Base-by-base conservation (phyloP, 2,888 invertebrate species). In the Axea sp. region DNA sequence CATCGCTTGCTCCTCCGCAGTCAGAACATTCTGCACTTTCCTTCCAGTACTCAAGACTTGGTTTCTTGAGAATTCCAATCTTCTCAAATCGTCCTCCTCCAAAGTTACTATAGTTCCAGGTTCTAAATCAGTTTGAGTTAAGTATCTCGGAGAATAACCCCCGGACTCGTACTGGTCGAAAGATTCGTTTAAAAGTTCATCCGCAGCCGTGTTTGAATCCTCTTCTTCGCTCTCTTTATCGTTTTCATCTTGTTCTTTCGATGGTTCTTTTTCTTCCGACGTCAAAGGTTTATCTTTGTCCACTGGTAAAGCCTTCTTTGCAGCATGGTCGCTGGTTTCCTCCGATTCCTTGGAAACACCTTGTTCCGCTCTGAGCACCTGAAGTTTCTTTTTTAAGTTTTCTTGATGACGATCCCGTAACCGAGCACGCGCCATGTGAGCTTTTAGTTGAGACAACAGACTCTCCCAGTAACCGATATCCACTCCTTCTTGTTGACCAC, bases 401-500 rank as follows among this genome's bases (percentile, higher is more conserved):
- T 93, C 93, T 88, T 97, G 96, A 89, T 99, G 99, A 0, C 96
- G 90, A 88, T 99, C 98, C 55, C 96, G 90, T 6, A 99, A 90
- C 22, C 98, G 90, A 0, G 97, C 96, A 80, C 97, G 91, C 0
- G 98, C 96, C 93, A 96, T 96, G 88, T 97, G 96, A 3, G 97
- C 98, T 89, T 96, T 97, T 5, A 99, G 90, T 87, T 98, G 97
- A n/a, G 96, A 96, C 24, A 98, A 90, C 76, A 99, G 89, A 41
- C 96, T 96, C 89, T 99, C 99, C 99, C 99, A 99, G 88, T 98
- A 99, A 37, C 96, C 96, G 75, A 98, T 94, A 89, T 99, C 99
- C 37, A 98, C 93, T 8, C 97, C 97, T 88, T 96, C 97, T 35
- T 92, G 92, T 74, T 94, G 92, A 0, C 94, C 93, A 79, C 91